Percentiles rank a stretch among this genome's conserved stretches.
Evolutionary conservation across 2,113 vertebrate genomes (phyloP).

Genomic region (Tympanuchus pallidicinctus): DNA sequence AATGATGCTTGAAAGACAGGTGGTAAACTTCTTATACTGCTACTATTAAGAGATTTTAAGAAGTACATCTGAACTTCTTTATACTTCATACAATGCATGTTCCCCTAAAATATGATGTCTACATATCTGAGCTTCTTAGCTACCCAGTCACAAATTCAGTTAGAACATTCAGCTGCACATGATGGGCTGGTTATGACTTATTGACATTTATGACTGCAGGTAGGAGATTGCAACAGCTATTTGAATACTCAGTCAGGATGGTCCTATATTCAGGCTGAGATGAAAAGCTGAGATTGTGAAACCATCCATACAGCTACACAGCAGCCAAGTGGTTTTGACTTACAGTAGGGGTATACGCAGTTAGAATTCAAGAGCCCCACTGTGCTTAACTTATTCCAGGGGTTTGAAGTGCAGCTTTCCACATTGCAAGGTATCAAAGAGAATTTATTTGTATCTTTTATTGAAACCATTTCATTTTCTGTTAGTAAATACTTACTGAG

Average conservation of each 20-base stretch:
- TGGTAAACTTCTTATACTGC: neutral
- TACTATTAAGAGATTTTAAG: neutral
- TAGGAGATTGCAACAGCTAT: slow-evolving; percentile 32
- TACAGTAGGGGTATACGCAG: neutral
- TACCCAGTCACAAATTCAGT: neutral
- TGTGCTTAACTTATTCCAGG: neutral
- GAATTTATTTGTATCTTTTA: neutral
- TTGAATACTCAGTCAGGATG: slow-evolving; percentile 14
- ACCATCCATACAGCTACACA: slow-evolving; percentile 13
- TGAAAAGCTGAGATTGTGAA: slow-evolving; percentile 36
- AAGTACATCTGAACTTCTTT: neutral
- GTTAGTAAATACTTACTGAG: neutral
- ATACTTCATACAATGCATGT: neutral
- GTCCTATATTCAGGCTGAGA: slow-evolving; percentile 22
- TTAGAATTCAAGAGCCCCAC: slow-evolving; percentile 7
- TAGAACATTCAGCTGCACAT: neutral
- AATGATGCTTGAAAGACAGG: neutral
- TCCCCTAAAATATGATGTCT: neutral
- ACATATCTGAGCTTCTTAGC: neutral
- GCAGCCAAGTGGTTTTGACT: slow-evolving; percentile 27
- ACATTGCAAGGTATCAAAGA: neutral
- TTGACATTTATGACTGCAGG: slow-evolving; percentile 39
- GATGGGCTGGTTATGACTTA: slow-evolving; percentile 27
- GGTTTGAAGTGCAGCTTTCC: slow-evolving; percentile 7
- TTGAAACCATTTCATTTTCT: neutral